A percentile compares a stretch with the other conserved stretches of the same genome.
Evolutionary conservation across 2,113 vertebrate genomes (phyloP).

Genomic region (Tapirus terrestris): DNA sequence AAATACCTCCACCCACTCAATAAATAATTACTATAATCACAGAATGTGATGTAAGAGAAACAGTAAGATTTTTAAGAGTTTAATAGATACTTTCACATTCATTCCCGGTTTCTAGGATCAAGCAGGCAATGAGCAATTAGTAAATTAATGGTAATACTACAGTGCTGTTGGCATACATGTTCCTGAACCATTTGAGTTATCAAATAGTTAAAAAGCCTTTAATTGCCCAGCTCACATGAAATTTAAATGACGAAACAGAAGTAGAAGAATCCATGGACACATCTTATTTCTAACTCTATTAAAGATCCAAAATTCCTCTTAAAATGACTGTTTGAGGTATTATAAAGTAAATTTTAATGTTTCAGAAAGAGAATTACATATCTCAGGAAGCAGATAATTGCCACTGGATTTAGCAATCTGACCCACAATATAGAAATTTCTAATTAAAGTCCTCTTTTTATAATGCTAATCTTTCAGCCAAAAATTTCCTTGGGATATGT

Average conservation of each 20-base stretch:
- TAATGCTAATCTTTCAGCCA: constrained; percentile 72
- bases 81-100: constrained; percentile 21
- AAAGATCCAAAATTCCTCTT: constrained; percentile 56
- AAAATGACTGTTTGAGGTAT: constrained; percentile 62
- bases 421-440: constrained; percentile 64
- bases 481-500: constrained; percentile 71
- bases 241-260: constrained; percentile 20
- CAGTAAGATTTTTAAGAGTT: neutral
- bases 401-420: constrained; percentile 57
- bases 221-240: constrained; percentile 14
- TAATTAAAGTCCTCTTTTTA: constrained; percentile 66
- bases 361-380: constrained; percentile 55
- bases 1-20: neutral
- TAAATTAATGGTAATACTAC: constrained; percentile 25
- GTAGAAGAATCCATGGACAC: constrained; percentile 40
- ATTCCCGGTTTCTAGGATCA: constrained; percentile 33
- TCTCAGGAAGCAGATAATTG: constrained; percentile 56
- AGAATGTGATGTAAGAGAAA: neutral
- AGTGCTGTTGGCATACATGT: constrained; percentile 17
- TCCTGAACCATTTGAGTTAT: constrained; percentile 28
- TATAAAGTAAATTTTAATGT: constrained; percentile 63
- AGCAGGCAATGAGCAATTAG: constrained; percentile 25
- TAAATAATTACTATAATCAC: neutral
- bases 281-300: constrained; percentile 50
- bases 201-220: constrained; percentile 65